phyloP scores from a whole-genome alignment of 2,113 vertebrate species.

The Acanthisitta chloris region DNA sequence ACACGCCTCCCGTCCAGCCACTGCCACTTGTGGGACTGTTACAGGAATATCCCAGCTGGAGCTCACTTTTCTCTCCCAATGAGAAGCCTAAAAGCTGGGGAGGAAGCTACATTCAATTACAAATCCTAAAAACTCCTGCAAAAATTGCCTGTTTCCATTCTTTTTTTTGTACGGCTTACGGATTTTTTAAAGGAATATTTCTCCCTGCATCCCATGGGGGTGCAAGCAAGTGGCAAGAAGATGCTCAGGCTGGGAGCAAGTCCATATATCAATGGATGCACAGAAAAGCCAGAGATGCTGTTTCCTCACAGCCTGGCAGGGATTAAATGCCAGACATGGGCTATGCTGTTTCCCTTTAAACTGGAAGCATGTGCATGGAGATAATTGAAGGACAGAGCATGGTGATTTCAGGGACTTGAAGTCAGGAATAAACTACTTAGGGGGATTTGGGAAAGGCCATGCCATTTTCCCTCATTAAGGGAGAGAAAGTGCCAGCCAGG shows the following conservation, averaged over 20 bases:
- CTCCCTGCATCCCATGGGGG: not conserved
- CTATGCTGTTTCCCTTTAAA: not conserved
- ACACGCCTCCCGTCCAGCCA: not conserved
- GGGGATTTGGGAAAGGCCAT: not conserved
- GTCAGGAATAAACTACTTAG: not conserved
- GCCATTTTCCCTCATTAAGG: not conserved
- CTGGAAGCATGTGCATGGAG: not conserved
- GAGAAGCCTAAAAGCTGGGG: not conserved
- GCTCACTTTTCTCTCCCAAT: accelerated
- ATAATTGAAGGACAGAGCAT: not conserved
- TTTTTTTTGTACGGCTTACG: accelerated
- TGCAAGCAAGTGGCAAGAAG: not conserved
- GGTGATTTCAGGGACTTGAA: not conserved
- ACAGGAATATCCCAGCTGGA: not conserved
- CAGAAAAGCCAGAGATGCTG: accelerated
- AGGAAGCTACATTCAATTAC: not conserved
- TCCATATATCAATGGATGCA: accelerated
- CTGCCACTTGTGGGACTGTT: not conserved
- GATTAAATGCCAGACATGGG: not conserved
- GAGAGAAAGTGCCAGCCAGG: not conserved
- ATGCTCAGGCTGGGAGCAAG: not conserved
- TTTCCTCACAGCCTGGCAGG: not conserved
- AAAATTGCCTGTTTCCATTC: not conserved
- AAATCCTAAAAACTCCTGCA: not conserved
- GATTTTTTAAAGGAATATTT: not conserved